Conservation (phyloP, 2,888 invertebrate genomes). For the Lasius fuliginosus region DNA sequence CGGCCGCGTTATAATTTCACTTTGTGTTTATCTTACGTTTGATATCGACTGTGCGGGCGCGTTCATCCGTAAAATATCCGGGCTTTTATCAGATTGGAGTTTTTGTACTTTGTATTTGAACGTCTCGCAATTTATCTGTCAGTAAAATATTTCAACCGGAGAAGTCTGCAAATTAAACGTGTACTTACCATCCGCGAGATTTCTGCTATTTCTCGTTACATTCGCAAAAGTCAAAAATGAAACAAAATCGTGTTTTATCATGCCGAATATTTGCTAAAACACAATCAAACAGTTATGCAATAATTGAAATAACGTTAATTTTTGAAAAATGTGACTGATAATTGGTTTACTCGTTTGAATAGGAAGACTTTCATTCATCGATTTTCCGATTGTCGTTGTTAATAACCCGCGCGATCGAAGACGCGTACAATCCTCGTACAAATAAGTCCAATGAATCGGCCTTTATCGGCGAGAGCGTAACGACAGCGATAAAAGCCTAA, state of each 20-base stretch:
- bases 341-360: neutral
- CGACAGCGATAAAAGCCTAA: slow-evolving; percentile 29
- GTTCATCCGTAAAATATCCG: slow-evolving; percentile 17
- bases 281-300: neutral
- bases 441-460: slow-evolving; percentile 31
- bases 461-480: slow-evolving; percentile 39
- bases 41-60: slow-evolving; percentile 30
- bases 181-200: neutral
- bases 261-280: no score
- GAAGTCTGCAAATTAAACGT: neutral
- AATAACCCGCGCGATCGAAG: neutral
- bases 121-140: slow-evolving; percentile 17
- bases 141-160: neutral
- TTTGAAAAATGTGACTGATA: neutral
- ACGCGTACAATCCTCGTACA: neutral
- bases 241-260: neutral
- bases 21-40: slow-evolving; percentile 45
- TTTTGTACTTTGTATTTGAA: slow-evolving; percentile 5
- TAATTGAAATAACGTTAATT: neutral
- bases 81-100: slow-evolving; percentile 15
- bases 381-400: neutral
- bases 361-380: neutral
- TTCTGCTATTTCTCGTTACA: neutral
- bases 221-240: neutral
- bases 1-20: slow-evolving; percentile 38